These are phyloP conservation scores for Druon quercuslanigerum DNA, from an alignment of 1,140 invertebrate species.

Conservation along the genomic window DNA sequence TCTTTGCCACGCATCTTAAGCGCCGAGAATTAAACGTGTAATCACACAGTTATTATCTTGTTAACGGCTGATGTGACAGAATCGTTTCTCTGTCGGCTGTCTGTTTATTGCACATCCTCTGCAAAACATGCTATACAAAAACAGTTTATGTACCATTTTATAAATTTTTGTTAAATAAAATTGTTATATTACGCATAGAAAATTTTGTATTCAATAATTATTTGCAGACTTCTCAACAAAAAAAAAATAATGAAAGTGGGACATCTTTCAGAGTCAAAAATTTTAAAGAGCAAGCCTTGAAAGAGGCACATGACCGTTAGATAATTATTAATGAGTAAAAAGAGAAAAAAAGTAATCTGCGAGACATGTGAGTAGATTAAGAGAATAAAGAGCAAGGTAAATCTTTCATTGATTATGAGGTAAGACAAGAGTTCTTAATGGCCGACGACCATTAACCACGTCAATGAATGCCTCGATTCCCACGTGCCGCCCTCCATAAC, in stretches of 20 bases:
- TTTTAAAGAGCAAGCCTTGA: background rate
- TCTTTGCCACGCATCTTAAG: conserved; percentile 65
- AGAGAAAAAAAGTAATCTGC: background rate
- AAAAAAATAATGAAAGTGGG: background rate
- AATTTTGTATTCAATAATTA: conserved; percentile 4
- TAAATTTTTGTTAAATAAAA: conserved; percentile 35
- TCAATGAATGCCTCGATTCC: conserved; percentile 56
- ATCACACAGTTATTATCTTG: conserved; percentile 70
- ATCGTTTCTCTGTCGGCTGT: conserved; percentile 33
- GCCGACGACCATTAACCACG: conserved; percentile 56
- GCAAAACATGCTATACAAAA: conserved; percentile 36
- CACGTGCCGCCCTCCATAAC: conserved; percentile 52
- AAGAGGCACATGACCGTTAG: background rate
- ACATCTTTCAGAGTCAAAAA: too few species aligned
- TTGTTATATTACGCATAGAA: conserved; percentile 3
- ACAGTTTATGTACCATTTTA: conserved; percentile 39
- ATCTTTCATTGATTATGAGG: conserved; percentile 50
- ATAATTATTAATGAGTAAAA: background rate
- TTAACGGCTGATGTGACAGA: conserved; percentile 59
- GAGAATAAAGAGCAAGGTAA: conserved; percentile 5
- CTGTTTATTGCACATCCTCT: conserved; percentile 41
- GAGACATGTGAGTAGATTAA: background rate
- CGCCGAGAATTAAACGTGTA: conserved; percentile 68
- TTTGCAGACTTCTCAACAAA: background rate
- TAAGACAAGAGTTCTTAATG: conserved; percentile 47